These are phyloP conservation scores for Heliconius hewitsoni DNA, from an alignment of 1,140 invertebrate genomes.

Conservation along the genomic window DNA sequence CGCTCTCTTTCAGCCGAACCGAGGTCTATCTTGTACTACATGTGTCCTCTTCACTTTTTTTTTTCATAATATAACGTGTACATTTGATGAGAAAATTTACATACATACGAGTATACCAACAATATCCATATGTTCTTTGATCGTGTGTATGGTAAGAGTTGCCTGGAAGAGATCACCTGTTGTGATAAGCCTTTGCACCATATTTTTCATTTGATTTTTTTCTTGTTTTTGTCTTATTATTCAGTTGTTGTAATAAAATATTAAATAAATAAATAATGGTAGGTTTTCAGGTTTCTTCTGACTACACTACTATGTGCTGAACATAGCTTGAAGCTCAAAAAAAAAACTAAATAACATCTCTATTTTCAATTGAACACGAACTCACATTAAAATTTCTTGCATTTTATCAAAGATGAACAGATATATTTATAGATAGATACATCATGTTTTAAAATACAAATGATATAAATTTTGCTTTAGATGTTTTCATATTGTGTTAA, in stretches of 20 bases:
- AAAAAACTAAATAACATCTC: too few relatives aligned
- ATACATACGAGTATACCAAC: not conserved
- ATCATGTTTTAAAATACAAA: conserved; percentile 16
- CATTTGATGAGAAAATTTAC: not conserved
- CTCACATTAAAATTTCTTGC: not conserved
- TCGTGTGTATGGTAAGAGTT: too few relatives aligned
- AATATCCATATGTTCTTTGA: not conserved
- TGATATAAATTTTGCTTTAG: conserved; percentile 32
- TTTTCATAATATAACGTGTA: conserved; percentile 27
- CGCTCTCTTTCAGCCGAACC: conserved; percentile 75
- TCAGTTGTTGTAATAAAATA: too few relatives aligned
- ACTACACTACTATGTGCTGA: too few relatives aligned
- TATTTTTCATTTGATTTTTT: too few relatives aligned
- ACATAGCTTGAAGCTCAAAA: too few relatives aligned
- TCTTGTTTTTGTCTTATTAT: too few relatives aligned
- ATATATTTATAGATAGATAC: not conserved
- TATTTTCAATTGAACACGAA: not conserved
- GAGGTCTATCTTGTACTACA: conserved; percentile 59
- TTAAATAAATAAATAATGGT: not conserved
- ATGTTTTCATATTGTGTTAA: conserved; percentile 38
- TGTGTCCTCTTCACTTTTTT: conserved; percentile 56
- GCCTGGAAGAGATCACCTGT: too few relatives aligned
- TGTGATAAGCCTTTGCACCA: too few relatives aligned
- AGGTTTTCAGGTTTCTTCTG: too few relatives aligned
- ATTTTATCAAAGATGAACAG: conserved; percentile 20